Evolutionary conservation across 2,113 vertebrate genomes (phyloP).

Genomic region (Rhipidura dahli): DNA sequence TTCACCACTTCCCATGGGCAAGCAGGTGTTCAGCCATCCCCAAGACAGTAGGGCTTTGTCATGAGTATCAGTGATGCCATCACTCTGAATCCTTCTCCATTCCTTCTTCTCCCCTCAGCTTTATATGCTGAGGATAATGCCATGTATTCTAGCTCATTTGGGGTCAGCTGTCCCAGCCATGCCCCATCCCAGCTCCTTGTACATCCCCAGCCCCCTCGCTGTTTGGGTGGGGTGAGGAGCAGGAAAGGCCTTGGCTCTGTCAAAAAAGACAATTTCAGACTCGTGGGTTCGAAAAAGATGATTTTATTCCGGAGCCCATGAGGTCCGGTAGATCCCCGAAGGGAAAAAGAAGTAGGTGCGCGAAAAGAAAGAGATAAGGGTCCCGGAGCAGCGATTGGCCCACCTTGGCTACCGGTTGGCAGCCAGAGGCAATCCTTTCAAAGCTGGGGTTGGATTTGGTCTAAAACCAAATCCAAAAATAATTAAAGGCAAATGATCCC

Average conservation of each 20-base stretch:
- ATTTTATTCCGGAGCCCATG: no score
- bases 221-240: background rate
- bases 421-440: no score
- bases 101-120: background rate
- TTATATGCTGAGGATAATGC: background rate
- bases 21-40: background rate
- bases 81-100: background rate
- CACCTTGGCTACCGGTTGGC: no score
- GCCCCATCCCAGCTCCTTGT: background rate
- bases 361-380: no score
- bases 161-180: background rate
- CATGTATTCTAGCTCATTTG: accelerated
- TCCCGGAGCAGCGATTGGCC: no score
- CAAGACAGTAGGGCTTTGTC: background rate
- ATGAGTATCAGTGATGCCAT: background rate
- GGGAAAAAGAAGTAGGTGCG: no score
- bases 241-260: background rate
- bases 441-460: no score
- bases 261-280: no score
- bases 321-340: no score
- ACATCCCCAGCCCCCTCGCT: background rate
- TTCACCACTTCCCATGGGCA: background rate
- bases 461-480: no score
- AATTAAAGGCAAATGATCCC: no score
- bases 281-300: no score